These are phyloP conservation scores for Cirrhinus molitorella DNA, from an alignment of 2,797 vertebrate genomes.

Conservation along the genomic window DNA sequence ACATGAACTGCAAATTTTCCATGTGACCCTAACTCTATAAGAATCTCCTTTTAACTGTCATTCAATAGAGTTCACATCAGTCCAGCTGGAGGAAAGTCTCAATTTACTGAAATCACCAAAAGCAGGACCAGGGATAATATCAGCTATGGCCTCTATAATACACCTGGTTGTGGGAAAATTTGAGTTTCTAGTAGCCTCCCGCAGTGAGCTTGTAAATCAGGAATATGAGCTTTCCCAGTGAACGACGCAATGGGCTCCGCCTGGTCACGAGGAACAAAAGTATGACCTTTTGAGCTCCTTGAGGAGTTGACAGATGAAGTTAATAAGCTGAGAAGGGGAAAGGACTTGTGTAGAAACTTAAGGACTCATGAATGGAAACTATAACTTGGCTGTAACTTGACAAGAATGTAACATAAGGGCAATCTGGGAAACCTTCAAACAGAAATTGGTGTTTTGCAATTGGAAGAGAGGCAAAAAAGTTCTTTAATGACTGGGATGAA, in stretches of 20 bases:
- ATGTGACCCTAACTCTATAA: conserved; percentile 71
- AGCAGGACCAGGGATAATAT: conserved; percentile 16
- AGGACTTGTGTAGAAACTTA: conserved; percentile 11
- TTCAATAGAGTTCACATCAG: conserved; percentile 53
- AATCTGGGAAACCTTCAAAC: conserved; percentile 7
- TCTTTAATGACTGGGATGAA: background rate
- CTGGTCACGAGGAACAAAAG: conserved; percentile 43
- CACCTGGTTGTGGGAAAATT: conserved; percentile 16
- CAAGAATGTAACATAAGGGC: background rate
- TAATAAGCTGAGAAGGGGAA: conserved; percentile 48
- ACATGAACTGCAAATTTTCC: conserved; percentile 71
- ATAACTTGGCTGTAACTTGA: conserved; percentile 10
- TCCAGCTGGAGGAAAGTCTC: conserved; percentile 31
- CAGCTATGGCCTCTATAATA: background rate
- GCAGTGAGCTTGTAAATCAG: conserved; percentile 23
- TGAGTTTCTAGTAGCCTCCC: conserved; percentile 20
- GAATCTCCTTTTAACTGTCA: conserved; percentile 73
- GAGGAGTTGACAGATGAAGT: conserved; percentile 46
- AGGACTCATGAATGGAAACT: conserved; percentile 57
- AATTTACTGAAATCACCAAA: conserved; percentile 30
- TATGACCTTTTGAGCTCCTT: conserved; percentile 49
- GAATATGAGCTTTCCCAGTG: conserved; percentile 45
- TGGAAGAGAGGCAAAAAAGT: background rate
- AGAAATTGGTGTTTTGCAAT: background rate
- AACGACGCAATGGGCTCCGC: conserved; percentile 32